A percentile compares a stretch with the other conserved stretches of the same genome.
These are phyloP conservation scores for Lysiphlebus fabarum DNA, from an alignment of 1,140 invertebrate genomes.

Conservation along the genomic window DNA sequence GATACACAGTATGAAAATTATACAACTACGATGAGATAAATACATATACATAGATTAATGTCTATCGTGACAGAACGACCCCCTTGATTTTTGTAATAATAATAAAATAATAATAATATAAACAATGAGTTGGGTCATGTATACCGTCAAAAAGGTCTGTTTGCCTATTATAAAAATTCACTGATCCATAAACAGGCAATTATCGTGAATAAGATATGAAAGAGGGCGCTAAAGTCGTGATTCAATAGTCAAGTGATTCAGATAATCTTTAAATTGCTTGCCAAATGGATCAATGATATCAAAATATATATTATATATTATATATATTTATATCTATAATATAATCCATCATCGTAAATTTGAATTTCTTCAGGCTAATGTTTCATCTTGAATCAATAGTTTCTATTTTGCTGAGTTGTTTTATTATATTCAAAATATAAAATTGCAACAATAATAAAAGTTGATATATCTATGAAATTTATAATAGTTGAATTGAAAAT, in stretches of 20 bases:
- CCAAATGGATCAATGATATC: background rate
- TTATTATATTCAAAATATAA: too few relatives aligned
- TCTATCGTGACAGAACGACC: conserved; percentile 6
- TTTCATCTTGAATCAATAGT: too few relatives aligned
- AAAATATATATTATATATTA: too few relatives aligned
- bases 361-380: too few relatives aligned
- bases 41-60: background rate
- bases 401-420: too few relatives aligned
- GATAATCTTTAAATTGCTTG: conserved; percentile 53
- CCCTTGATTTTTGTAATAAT: too few relatives aligned
- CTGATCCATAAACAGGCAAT: conserved; percentile 45
- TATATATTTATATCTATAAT: too few relatives aligned
- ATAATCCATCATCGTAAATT: too few relatives aligned
- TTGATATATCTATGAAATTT: too few relatives aligned
- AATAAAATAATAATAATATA: too few relatives aligned
- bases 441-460: too few relatives aligned
- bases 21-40: conserved; percentile 1
- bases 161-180: conserved; percentile 6
- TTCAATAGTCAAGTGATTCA: conserved; percentile 51
- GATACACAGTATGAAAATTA: background rate
- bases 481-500: too few relatives aligned
- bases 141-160: conserved; percentile 1
- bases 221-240: conserved; percentile 50
- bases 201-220: conserved; percentile 34
- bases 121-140: conserved; percentile 7